Percentiles rank a stretch among this genome's conserved stretches.
Conservation (phyloP, 2,113 vertebrate genomes). For the Origma solitaria region DNA sequence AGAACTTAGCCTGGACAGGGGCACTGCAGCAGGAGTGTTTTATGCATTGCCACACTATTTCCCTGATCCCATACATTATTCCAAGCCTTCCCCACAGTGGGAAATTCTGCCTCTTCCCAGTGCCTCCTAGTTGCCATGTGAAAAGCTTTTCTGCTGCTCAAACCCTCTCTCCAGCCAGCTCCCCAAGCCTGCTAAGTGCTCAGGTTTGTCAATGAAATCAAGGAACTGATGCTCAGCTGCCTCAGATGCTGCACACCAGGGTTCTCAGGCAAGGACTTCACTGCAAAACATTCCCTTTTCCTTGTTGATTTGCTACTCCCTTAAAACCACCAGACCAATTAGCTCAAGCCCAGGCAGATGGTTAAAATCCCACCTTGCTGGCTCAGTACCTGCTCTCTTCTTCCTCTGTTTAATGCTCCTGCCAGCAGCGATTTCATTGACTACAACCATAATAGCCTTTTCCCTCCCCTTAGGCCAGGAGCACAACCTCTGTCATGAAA, state of each 20-base stretch:
- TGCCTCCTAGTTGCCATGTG: fast-evolving
- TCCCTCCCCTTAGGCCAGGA: constrained; percentile 51
- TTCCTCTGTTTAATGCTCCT: background rate
- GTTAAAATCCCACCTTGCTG: background rate
- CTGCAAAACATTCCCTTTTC: background rate
- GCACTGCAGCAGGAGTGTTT: background rate
- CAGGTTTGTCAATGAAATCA: background rate
- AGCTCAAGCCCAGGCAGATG: background rate
- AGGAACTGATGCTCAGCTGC: background rate
- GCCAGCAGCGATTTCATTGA: constrained; percentile 27
- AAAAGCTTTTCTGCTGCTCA: background rate
- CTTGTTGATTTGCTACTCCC: background rate
- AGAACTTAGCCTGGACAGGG: background rate
- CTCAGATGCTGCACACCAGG: background rate
- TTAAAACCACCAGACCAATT: background rate
- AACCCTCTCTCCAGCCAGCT: background rate
- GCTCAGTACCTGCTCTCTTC: background rate
- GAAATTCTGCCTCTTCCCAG: background rate
- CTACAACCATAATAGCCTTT: constrained; percentile 6
- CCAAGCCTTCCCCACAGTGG: fast-evolving
- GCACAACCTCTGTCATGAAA: constrained; percentile 38
- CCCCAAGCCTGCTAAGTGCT: background rate
- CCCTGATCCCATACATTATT: fast-evolving
- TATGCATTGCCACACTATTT: background rate
- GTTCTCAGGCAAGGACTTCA: background rate